Conservation (phyloP, 1,140 invertebrate genomes). For the Formica exsecta region DNA sequence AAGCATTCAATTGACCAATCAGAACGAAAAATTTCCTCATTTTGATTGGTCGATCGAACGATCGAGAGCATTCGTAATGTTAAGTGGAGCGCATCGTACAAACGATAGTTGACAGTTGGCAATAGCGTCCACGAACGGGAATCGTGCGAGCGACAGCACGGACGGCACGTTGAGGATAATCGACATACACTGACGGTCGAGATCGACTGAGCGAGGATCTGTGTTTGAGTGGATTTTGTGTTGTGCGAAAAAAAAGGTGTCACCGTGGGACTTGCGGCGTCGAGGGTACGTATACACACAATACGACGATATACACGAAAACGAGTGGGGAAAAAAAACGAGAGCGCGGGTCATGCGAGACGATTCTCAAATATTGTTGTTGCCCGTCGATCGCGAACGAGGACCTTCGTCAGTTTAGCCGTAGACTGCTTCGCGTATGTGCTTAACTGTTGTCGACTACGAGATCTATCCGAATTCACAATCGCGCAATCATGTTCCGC, state of each 20-base stretch:
- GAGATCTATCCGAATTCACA: not conserved
- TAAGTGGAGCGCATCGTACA: too few relatives aligned
- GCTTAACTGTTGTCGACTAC: conserved; percentile 7
- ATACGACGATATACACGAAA: conserved; percentile 38
- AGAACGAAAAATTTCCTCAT: too few relatives aligned
- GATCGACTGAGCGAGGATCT: conserved; percentile 59
- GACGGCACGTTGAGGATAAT: conserved; percentile 29
- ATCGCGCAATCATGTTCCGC: conserved; percentile 80
- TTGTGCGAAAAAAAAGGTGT: conserved; percentile 65
- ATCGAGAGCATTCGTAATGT: too few relatives aligned
- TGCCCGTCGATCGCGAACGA: conserved; percentile 38
- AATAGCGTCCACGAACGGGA: not conserved
- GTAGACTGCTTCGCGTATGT: conserved; percentile 47
- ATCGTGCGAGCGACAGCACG: conserved; percentile 1
- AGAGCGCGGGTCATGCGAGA: not conserved
- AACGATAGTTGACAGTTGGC: not conserved
- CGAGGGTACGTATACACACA: conserved; percentile 60
- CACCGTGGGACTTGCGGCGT: conserved; percentile 61
- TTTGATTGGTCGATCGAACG: too few relatives aligned
- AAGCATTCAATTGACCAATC: too few relatives aligned
- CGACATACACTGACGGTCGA: conserved; percentile 53
- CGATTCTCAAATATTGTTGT: conserved; percentile 25
- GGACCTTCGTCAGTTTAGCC: conserved; percentile 27
- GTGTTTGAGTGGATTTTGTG: conserved; percentile 67
- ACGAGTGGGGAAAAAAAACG: conserved; percentile 59